Percentiles rank a stretch among this genome's conserved stretches.
phyloP scores from a whole-genome alignment of 2,797 vertebrate genomes.

The Gephyroberyx darwinii region DNA sequence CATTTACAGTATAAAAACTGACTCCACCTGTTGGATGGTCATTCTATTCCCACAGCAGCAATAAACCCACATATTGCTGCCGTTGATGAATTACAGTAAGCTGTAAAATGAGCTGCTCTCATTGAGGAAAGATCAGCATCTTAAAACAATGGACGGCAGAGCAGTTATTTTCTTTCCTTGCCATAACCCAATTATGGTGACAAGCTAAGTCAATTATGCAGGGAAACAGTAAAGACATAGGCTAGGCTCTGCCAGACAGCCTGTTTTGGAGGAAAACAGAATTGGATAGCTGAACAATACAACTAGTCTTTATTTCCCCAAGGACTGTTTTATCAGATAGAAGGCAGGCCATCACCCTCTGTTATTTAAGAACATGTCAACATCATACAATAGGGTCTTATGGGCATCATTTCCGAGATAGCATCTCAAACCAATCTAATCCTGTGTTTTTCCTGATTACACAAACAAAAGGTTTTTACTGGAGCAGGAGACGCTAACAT shows the following conservation, averaged over 20 bases:
- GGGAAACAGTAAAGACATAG: conserved; percentile 50
- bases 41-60: conserved; percentile 26
- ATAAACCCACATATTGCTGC: conserved; percentile 23
- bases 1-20: background rate
- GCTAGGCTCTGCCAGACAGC: conserved; percentile 42
- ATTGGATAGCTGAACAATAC: conserved; percentile 57
- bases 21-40: conserved; percentile 42
- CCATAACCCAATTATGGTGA: conserved; percentile 58
- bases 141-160: conserved; percentile 56
- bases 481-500: conserved; percentile 77
- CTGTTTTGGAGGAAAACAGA: conserved; percentile 54
- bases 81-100: conserved; percentile 38
- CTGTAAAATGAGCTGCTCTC: conserved; percentile 47
- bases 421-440: conserved; percentile 68
- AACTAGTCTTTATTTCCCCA: conserved; percentile 64
- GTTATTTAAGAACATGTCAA: conserved; percentile 72
- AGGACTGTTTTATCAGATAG: conserved; percentile 64
- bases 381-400: conserved; percentile 68
- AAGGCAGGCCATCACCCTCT: conserved; percentile 41
- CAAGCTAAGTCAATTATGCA: conserved; percentile 62
- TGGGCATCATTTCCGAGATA: conserved; percentile 68
- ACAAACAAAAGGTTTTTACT: conserved; percentile 72
- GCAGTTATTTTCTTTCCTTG: conserved; percentile 47
- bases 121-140: conserved; percentile 56
- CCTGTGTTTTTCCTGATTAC: conserved; percentile 73